Conservation (phyloP, 2,888 invertebrate species). For the Acleris laterana region DNA sequence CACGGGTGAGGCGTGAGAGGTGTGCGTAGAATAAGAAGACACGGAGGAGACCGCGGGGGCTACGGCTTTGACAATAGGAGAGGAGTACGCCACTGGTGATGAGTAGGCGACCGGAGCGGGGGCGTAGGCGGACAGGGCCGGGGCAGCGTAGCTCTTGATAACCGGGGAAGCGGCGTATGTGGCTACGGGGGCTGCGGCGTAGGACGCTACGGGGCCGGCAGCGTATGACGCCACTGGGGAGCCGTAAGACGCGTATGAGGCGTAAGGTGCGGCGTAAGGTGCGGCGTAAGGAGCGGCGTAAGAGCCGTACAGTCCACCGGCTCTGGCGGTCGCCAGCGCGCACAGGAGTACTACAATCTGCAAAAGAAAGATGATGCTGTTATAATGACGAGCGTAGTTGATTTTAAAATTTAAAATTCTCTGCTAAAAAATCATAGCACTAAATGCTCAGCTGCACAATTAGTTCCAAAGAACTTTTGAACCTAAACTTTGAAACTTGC, state of each 20-base stretch:
- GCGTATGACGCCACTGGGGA: conserved; percentile 41
- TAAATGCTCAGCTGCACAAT: no score
- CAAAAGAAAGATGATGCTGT: conserved; percentile 42
- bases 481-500: no score
- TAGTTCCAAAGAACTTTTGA: no score
- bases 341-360: conserved; percentile 83
- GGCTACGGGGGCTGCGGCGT: conserved; percentile 53
- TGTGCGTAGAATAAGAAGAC: conserved; percentile 48
- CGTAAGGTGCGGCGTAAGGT: conserved; percentile 56
- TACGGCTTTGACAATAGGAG: conserved; percentile 64
- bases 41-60: conserved; percentile 58
- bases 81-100: conserved; percentile 53
- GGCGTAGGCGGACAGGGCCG: conserved; percentile 54
- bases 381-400: neutral
- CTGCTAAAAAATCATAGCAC: no score
- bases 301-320: conserved; percentile 77
- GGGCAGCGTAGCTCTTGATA: conserved; percentile 55
- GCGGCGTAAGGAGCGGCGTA: conserved; percentile 54
- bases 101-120: conserved; percentile 54
- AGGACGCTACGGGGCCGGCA: conserved; percentile 38
- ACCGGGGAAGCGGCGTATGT: conserved; percentile 48
- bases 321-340: conserved; percentile 82
- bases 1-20: conserved; percentile 47
- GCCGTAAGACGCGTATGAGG: conserved; percentile 45
- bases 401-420: no score